Conservation (phyloP, 1,140 invertebrate species). For the Holcopasites calliopsidis region DNA sequence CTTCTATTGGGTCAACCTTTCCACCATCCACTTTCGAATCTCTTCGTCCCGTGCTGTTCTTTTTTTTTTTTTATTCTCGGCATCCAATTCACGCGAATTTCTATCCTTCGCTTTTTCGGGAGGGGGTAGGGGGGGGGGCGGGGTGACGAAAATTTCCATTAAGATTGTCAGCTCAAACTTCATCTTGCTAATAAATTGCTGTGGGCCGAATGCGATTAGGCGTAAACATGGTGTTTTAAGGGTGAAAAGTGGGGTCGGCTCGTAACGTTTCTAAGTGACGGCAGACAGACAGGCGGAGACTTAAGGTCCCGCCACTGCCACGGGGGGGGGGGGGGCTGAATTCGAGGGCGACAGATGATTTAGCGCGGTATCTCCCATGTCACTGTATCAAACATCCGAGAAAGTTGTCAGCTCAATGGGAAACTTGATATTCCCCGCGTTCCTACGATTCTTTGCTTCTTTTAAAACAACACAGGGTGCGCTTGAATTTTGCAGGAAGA, state of each 20-base stretch:
- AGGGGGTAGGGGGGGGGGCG: too few species aligned
- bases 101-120: neutral
- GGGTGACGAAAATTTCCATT: neutral
- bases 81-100: too few species aligned
- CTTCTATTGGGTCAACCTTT: slow-evolving; percentile 56
- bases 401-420: slow-evolving; percentile 14
- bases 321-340: slow-evolving; percentile 35
- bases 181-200: slow-evolving; percentile 70
- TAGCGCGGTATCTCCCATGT: slow-evolving; percentile 69
- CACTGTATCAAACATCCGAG: slow-evolving; percentile 63
- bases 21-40: slow-evolving; percentile 16
- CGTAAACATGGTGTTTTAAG: slow-evolving; percentile 69
- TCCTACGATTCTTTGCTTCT: neutral
- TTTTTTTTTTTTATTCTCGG: neutral
- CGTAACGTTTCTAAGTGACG: slow-evolving; percentile 69
- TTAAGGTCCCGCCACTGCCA: slow-evolving; percentile 64
- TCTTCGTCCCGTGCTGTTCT: slow-evolving; percentile 10
- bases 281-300: slow-evolving; percentile 70
- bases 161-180: slow-evolving; percentile 11
- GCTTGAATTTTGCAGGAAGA: neutral
- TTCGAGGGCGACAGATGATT: slow-evolving; percentile 71
- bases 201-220: slow-evolving; percentile 65
- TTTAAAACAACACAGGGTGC: too few species aligned
- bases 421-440: slow-evolving; percentile 14
- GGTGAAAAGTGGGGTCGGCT: slow-evolving; percentile 55